Evolutionary conservation across 2,888 invertebrate species (phyloP), one percentile per base, ranked within the genome.

Genomic region (Cistogaster globosa): DNA sequence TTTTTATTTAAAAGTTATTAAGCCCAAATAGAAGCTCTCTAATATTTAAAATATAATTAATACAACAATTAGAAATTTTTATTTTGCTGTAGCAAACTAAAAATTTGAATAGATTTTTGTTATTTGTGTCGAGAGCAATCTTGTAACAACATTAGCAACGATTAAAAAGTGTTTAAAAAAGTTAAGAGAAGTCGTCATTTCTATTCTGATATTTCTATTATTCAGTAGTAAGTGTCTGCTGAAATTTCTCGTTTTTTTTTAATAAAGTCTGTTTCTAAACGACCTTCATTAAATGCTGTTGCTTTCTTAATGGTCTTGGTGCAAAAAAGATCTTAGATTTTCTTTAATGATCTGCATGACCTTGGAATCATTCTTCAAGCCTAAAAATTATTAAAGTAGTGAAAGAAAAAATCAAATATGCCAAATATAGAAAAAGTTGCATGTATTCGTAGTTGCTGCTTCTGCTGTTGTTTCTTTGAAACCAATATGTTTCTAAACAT

Each of bases 401-500:
- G 45, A 71, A 83, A 78, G 20, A 86, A 89, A 58, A 38, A 18
- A 74, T 48, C 36, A 57, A 84, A 82, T 81, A 57, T 71, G 67
- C 75, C 71, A 86, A 78, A 65, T 75, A 62, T 68, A 58, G 3
- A 53, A 45, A n/a, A 71, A 63, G 65, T 57, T 82, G 67, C 45
- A 62, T 75, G 36, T 38, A 14, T 12, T 42, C 12, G 57, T 58
- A 78, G 57, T 67, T 55, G 42, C 60, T 74, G 67, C 45, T 69
- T 72, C 65, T 71, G 68, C 42, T 72, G 71, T 71, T 63, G 18
- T 76, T 76, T 55, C 32, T 48, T 67, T 74, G 38, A 89, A 90
- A 90, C 91, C 91, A 85, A 90, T 88, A 87, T 90, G 88, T 91
- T 90, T 89, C 86, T 88, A 91, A 90, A 84, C 87, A 87, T 86